Percentiles rank a stretch among this genome's conserved stretches.
Evolutionary conservation across 2,113 vertebrate species (phyloP).

Genomic region (Camelus bactrianus): DNA sequence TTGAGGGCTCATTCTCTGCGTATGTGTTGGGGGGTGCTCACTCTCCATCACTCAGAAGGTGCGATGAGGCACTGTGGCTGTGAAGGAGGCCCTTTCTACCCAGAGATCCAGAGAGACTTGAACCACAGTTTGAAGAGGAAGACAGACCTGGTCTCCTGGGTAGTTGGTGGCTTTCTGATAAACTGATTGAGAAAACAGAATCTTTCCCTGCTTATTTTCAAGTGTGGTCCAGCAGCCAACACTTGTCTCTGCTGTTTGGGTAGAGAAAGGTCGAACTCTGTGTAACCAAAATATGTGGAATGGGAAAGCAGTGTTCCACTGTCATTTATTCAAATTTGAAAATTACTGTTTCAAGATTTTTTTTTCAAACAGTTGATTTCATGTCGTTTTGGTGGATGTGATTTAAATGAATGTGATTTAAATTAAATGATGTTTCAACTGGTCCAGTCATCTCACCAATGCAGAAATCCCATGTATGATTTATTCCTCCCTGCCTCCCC

Average conservation of each 20-base stretch:
- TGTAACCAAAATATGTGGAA: neutral
- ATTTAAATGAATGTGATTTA: slow-evolving; percentile 17
- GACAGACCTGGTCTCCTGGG: neutral
- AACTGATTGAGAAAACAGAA: neutral
- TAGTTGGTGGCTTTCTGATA: neutral
- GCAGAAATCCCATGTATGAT: neutral
- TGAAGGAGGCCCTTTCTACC: neutral
- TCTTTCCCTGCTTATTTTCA: neutral
- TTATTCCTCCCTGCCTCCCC: neutral
- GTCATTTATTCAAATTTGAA: neutral
- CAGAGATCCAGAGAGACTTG: neutral
- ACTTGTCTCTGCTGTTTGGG: neutral
- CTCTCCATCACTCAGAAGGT: neutral
- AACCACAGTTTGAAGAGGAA: neutral
- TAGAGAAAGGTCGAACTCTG: neutral
- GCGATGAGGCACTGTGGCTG: too few relatives aligned
- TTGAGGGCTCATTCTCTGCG: neutral
- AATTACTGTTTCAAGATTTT: neutral
- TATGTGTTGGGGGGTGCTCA: fast-evolving
- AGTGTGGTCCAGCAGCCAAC: neutral
- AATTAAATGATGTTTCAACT: neutral
- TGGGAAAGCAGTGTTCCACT: too few relatives aligned
- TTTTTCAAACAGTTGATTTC: neutral
- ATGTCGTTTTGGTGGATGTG: neutral
- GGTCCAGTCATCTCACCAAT: neutral